Evolutionary conservation across 1,140 invertebrate genomes (phyloP).

Genomic region (Popillia japonica): DNA sequence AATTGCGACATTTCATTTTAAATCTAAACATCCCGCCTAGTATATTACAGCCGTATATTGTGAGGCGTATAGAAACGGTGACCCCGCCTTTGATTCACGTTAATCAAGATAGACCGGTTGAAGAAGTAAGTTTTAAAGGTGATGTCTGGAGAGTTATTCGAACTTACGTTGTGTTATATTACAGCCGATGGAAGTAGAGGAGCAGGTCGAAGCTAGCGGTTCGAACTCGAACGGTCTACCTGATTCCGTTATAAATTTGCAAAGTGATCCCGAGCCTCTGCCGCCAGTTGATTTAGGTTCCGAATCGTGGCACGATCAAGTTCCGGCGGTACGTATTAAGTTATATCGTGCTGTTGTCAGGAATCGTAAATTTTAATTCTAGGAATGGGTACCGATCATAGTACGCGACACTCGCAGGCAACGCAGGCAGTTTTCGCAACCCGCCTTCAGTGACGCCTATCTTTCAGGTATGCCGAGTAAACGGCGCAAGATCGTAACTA

Average conservation of each 20-base stretch:
- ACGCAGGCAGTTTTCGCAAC: conserved; percentile 63
- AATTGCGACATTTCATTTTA: conserved; percentile 46
- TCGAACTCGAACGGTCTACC: conserved; percentile 36
- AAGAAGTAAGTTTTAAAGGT: conserved; percentile 31
- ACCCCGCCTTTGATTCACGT: neutral
- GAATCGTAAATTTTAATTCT: neutral
- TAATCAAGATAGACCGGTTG: neutral
- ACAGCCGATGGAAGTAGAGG: conserved; percentile 59
- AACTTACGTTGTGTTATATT: neutral
- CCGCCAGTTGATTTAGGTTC: conserved; percentile 65
- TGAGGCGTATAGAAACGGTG: conserved; percentile 43
- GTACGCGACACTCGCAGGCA: conserved; percentile 75
- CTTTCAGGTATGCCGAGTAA: conserved; percentile 82
- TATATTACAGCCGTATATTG: conserved; percentile 53
- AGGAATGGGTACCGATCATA: conserved; percentile 86
- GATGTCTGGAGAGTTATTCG: conserved; percentile 8
- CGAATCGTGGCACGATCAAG: conserved; percentile 66
- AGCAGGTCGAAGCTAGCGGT: conserved; percentile 37
- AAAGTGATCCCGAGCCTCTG: conserved; percentile 56
- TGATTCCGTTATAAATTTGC: conserved; percentile 29
- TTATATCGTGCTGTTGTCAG: no score
- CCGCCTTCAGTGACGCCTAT: conserved; percentile 83
- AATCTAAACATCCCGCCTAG: conserved; percentile 48
- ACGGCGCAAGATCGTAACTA: conserved; percentile 74
- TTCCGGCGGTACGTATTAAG: conserved; percentile 61